Evolutionary conservation across 2,113 vertebrate species (phyloP), one percentile per base, ranked within the genome.

Genomic region (Nibea albiflora): DNA sequence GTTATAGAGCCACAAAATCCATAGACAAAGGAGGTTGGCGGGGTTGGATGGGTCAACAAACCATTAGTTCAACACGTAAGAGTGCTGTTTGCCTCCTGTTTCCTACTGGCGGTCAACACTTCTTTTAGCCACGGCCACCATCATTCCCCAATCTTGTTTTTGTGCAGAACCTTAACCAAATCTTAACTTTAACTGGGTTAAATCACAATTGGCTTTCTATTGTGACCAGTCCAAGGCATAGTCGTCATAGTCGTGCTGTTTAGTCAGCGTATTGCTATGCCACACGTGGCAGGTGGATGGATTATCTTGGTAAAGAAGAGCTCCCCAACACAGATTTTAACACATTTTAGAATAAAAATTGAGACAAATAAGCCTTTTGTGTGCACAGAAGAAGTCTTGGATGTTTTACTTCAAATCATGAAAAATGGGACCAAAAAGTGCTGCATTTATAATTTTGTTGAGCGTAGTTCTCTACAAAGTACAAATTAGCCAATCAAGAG

Each of bases 401-500:
- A 39, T 39, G 35, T 39, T 39, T 39, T 39, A 39, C 35, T 39
- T 39, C 35, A 39, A 39, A 39, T 39, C 35, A 39, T 39, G 35
- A 39, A 39, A 39, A 39, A 39, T 39, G 35, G 35, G 20, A 80
- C n/a, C 24, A 66, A 53, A 52, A 28, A 39, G 35, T 39, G 35
- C 35, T 39, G 35, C 8, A 39, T 39, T 39, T 39, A 39, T 39
- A 39, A 9, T 39, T 39, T 39, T 9, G 35, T 39, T 39, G 35
- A 39, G 35, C 8, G 35, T n/a, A 54, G 11, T 73, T 73, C 60
- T n/a, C 7, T 35, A 14, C 16, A 26, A 63, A 28, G 24, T 26
- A 49, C 28, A 78, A 73, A 64, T 70, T 65, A 47, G 61, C 46
- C 47, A 42, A 52, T 74, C n/a, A 42, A 63, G 28, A 11, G 11